phyloP scores from a whole-genome alignment of 2,888 invertebrate species.

The Stenurella melanura region DNA sequence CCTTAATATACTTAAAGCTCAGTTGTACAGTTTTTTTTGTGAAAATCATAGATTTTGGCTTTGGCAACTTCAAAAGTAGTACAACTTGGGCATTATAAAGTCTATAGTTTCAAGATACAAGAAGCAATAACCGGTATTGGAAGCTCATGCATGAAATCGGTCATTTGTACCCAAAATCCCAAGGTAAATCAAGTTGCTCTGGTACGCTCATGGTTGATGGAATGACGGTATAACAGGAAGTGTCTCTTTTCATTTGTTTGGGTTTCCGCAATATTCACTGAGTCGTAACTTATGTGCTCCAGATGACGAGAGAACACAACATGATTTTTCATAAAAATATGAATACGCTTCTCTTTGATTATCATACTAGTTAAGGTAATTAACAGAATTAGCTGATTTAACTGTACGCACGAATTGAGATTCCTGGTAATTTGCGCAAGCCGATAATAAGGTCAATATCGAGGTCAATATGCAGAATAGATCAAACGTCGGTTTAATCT shows the following conservation, averaged over 20 bases:
- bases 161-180: neutral
- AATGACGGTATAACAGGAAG: slow-evolving; percentile 52
- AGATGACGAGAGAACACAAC: slow-evolving; percentile 35
- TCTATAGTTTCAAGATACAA: too few species aligned
- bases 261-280: slow-evolving; percentile 59
- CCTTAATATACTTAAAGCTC: too few species aligned
- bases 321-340: slow-evolving; percentile 24
- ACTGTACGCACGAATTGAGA: slow-evolving; percentile 22
- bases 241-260: slow-evolving; percentile 55
- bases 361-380: slow-evolving; percentile 16
- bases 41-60: too few species aligned
- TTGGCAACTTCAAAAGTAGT: too few species aligned
- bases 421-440: slow-evolving; percentile 5
- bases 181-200: slow-evolving; percentile 19
- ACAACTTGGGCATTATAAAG: too few species aligned
- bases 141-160: slow-evolving; percentile 6
- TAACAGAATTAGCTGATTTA: slow-evolving; percentile 17
- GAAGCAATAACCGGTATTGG: neutral
- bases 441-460: slow-evolving; percentile 16
- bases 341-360: slow-evolving; percentile 20
- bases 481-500: too few species aligned
- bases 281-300: slow-evolving; percentile 48
- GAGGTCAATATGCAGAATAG: neutral
- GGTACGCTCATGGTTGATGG: slow-evolving; percentile 31
- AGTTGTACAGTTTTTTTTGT: too few species aligned